Base-by-base conservation (phyloP, 2,797 vertebrate genomes). In the Anolis apletophallus region DNA sequence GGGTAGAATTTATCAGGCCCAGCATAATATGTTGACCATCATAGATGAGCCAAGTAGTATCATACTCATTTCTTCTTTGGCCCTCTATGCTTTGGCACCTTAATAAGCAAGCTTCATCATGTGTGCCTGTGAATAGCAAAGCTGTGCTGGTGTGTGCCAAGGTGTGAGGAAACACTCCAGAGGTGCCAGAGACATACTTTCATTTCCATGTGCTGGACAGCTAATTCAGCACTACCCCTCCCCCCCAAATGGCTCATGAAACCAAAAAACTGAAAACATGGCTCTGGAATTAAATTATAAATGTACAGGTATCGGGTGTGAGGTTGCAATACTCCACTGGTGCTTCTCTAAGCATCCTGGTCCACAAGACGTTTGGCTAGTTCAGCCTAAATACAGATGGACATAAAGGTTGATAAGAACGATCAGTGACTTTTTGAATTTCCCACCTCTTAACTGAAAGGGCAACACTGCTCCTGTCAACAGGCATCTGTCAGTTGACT, bases 161-260 rank as follows among this genome's bases (percentile, higher is more conserved):
- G 75, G 75, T 80, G 89, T 50, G 80, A 88, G 86, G 86, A 26
- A 57, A 67, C 29, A 55, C 83, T 81, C 29, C 57, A 73, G 86
- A 72, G 74, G 78, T 85, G 80, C 86, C 69, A 83, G 84, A 21
- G 36, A 80, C 13, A 17, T 2, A 76, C 67, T 67, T 74, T 57
- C 78, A 75, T 74, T 68, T 50, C 59, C 16, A 13, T 57, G 23
- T 68, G 36, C 36, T 50, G 54, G 61, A 67, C 69, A 57, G 36
- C 76, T 75, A 61, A 69, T 59, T 14, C 71, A 57, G 29, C 50
- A 40, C 40, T 64, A 46, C 26, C 61, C 73, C 19, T 21, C 26
- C 26, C 55, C 21, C 46, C 46, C 46, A 5, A 46, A 76, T 75
- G 40, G 64, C 40, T 17, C 40, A 71, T 52, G 52, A 81, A 81